These are phyloP conservation scores for Metopolophium dirhodum DNA, from an alignment of 1,140 invertebrate genomes.

Conservation along the genomic window DNA sequence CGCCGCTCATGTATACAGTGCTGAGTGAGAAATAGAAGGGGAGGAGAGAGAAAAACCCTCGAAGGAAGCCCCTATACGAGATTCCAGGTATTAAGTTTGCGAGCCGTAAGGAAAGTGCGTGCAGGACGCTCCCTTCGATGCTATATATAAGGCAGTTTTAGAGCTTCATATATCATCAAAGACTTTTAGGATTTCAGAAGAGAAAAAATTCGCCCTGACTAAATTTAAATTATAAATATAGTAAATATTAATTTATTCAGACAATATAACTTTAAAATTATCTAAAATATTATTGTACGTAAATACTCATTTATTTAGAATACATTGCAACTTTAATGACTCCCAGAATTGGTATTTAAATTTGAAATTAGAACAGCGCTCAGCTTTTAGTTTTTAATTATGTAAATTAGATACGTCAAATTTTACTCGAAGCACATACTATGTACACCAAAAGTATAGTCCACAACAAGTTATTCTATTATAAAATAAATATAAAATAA, in stretches of 20 bases:
- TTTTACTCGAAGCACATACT: neutral
- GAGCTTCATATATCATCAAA: constrained; percentile 21
- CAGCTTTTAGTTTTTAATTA: neutral
- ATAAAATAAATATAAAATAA: neutral
- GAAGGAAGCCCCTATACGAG: constrained; percentile 46
- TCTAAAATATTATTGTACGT: neutral
- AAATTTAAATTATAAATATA: neutral
- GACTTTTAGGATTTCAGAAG: constrained; percentile 39
- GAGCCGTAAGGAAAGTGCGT: constrained; percentile 30
- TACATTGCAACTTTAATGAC: neutral
- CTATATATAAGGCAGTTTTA: constrained; percentile 5
- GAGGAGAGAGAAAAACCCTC: constrained; percentile 26
- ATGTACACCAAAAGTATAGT: neutral
- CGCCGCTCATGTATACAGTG: neutral
- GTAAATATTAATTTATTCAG: neutral
- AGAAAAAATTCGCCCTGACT: neutral
- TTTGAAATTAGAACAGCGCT: neutral
- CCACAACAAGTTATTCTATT: neutral
- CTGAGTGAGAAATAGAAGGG: neutral
- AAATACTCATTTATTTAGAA: neutral
- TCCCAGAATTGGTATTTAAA: neutral
- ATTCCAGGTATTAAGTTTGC: constrained; percentile 46
- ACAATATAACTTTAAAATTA: neutral
- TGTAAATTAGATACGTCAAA: neutral
- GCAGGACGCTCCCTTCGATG: neutral